Base-by-base conservation (phyloP, 2,888 invertebrate species). In the Blera fallax region DNA sequence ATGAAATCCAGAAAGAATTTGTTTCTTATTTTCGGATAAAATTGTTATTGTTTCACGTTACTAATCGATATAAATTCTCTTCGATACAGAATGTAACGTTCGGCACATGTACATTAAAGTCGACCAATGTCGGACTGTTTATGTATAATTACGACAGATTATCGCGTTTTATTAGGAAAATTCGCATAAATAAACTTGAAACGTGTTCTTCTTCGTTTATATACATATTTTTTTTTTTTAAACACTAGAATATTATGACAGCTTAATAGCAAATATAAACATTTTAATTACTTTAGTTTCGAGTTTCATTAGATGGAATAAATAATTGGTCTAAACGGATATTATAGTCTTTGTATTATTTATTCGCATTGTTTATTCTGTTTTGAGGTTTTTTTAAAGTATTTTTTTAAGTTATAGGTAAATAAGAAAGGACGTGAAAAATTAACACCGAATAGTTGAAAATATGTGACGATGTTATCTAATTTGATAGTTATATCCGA, bases 51-150 rank as follows among this genome's bases (percentile, higher is more conserved):
- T 60, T 67, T 65, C 56, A 48, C n/a, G 18, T 43, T 69, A 34
- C 50, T 78, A 78, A 78, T 83, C 72, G 58, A 83, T 72, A 83
- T 72, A 67, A 67, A 83, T 77, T 56, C 60, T 6, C 48, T 56
- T 73, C 37, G 58, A 34, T 32, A 60, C 29, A 50, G 60, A 77
- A 32, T 45, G 56, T 34, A 37, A 78, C 56, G 45, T 52, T 45
- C 32, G 70, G 50, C 65, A 77, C 56, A 77, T 77, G 77, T 72
- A 29, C 56, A 77, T 14, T 50, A 62, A 69, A 62, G 16, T 8
- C 50, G 18, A 45, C 29, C 56, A 45, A 54, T 18, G 37, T 34
- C 29, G 60, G 50, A 56, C 56, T 62, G 40, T 80, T 74, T 48
- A 56, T 52, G 62, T 48, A 29, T 27, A 81, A 76, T 54, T 76